Conservation (phyloP, 2,113 vertebrate genomes). For the Neodon shergylaensis region DNA sequence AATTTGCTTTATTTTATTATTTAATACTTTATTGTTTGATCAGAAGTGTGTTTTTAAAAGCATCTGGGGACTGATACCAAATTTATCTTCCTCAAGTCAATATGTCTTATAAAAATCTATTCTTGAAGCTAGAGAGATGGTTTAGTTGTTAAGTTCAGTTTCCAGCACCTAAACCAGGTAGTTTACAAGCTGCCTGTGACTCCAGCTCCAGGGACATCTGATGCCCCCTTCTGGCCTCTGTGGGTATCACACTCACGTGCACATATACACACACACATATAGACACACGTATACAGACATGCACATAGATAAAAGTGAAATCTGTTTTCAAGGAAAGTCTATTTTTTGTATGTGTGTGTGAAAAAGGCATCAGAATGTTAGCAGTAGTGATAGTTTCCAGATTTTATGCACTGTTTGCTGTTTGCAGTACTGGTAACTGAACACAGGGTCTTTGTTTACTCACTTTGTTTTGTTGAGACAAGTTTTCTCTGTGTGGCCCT, state of each 20-base stretch:
- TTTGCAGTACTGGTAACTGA: background rate
- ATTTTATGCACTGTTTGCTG: background rate
- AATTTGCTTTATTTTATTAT: background rate
- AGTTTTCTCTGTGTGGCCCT: background rate
- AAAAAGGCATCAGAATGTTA: conserved; percentile 14
- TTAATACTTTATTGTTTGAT: conserved; percentile 7
- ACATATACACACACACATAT: background rate
- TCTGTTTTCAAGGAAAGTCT: no score
- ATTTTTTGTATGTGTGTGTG: background rate
- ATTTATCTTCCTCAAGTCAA: background rate
- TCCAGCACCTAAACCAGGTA: no score
- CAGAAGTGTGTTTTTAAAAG: background rate
- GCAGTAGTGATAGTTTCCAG: background rate
- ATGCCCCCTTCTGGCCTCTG: background rate
- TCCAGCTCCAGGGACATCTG: background rate
- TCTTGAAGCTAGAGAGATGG: background rate
- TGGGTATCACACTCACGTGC: background rate
- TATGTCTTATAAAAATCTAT: conserved; percentile 2
- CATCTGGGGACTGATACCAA: background rate
- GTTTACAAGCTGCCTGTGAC: background rate
- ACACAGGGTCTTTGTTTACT: background rate
- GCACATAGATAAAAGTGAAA: background rate
- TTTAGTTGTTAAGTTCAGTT: background rate
- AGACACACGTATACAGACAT: background rate
- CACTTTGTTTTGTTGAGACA: background rate